These are phyloP conservation scores for Magallana nippona DNA, from an alignment of 2,888 invertebrate species.

Conservation along the genomic window DNA sequence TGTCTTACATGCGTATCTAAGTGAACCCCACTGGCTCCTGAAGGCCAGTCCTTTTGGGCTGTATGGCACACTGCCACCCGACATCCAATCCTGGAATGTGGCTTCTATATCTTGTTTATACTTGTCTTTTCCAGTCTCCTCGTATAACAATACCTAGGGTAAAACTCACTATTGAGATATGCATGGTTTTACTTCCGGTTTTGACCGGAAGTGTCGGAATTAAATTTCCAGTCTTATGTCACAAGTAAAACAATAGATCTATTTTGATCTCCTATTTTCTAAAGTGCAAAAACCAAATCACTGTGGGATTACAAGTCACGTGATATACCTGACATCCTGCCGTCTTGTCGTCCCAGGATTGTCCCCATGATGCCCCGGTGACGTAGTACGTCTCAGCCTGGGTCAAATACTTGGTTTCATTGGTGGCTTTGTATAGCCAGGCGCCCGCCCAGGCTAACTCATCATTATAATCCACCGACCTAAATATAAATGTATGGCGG, in stretches of 20 bases:
- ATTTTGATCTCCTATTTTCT: too few relatives aligned
- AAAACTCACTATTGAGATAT: too few relatives aligned
- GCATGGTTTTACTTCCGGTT: too few relatives aligned
- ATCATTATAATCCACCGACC: slow-evolving; percentile 63
- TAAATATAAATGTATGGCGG: slow-evolving; percentile 3
- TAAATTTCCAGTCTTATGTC: too few relatives aligned
- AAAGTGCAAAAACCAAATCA: too few relatives aligned
- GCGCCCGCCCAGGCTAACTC: slow-evolving; percentile 72
- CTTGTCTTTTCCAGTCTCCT: slow-evolving; percentile 62
- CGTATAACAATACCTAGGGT: slow-evolving; percentile 62
- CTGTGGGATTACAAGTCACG: not conserved
- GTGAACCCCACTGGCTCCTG: slow-evolving; percentile 71
- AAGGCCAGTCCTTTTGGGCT: slow-evolving; percentile 75
- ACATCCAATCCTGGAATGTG: slow-evolving; percentile 69
- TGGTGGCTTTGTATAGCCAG: slow-evolving; percentile 74
- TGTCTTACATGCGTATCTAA: slow-evolving; percentile 70
- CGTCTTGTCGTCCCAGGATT: slow-evolving; percentile 75
- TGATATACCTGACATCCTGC: slow-evolving; percentile 66
- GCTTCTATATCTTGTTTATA: slow-evolving; percentile 66
- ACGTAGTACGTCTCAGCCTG: slow-evolving; percentile 64
- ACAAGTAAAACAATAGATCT: too few relatives aligned
- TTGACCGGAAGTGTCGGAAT: too few relatives aligned
- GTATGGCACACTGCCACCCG: slow-evolving; percentile 70
- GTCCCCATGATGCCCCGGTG: slow-evolving; percentile 66
- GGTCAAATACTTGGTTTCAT: slow-evolving; percentile 63